Evolutionary conservation across 2,888 invertebrate species (phyloP), one percentile per base, ranked within the genome.

Genomic region (Drosophila nr. medialis): DNA sequence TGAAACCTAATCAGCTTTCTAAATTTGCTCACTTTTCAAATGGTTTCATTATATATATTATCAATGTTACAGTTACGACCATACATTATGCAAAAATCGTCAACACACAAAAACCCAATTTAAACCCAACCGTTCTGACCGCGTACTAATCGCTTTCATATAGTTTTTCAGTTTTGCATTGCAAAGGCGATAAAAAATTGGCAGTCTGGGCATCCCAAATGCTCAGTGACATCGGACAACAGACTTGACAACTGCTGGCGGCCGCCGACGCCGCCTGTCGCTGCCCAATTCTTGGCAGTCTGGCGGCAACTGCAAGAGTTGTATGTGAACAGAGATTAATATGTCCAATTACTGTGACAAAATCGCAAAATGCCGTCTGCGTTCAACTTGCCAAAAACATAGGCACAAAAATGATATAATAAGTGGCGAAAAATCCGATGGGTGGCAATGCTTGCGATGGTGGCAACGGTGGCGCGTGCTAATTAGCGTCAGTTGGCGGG

Each of bases 291-390:
- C 70, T 85, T 80, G 88, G 86, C 86, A 64, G 75, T 70, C 84
- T 76, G 72, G 74, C 69, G 66, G 67, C 88, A 80, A 69, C 69
- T 58, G 40, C 75, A 61, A 75, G 68, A 78, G 77, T 73, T 89
- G 81, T 77, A 89, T 79, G 89, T 67, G 85, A 91, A 91, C 86
- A 89, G 89, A 91, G 92, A 92, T 92, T 92, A 92, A 92, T 92
- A 91, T 92, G 92, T 92, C 92, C 92, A 92, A 92, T 92, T 92
- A 92, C 92, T 92, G 91, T 91, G 91, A 91, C 91, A 88, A 92
- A 92, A 91, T 91, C 89, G 91, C 82, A 86, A 91, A 91, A 91
- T 92, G 91, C 89, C 82, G 89, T 82, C 82, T 83, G 90, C 89
- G 70, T 88, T 72, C 73, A 56, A 60, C 58, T 77, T 76, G 80